phyloP scores from a whole-genome alignment of 2,113 vertebrate species.

The Empidonax traillii region DNA sequence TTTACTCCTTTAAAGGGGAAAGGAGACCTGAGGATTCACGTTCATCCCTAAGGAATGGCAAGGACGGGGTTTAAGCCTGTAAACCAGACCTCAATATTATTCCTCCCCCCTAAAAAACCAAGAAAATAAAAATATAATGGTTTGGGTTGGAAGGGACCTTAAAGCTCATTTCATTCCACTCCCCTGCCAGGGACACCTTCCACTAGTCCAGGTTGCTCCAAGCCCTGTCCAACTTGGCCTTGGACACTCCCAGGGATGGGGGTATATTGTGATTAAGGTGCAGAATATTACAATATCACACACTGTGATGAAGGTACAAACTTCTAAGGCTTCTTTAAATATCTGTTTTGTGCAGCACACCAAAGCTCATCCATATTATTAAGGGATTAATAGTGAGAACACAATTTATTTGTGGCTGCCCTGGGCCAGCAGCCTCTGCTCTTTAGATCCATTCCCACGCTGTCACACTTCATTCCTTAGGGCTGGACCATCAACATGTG shows the following conservation, averaged over 20 bases:
- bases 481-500: neutral
- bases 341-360: neutral
- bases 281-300: neutral
- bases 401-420: neutral
- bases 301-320: neutral
- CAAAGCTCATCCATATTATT: neutral
- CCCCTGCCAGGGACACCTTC: too few species aligned
- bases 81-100: neutral
- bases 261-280: neutral
- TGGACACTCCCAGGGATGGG: neutral
- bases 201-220: neutral
- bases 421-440: neutral
- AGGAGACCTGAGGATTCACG: neutral
- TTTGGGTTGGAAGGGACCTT: neutral
- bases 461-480: neutral
- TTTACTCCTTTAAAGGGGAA: neutral
- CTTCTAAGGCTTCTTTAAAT: neutral
- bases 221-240: neutral
- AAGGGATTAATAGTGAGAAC: neutral
- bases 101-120: accelerated
- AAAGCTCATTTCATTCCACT: neutral
- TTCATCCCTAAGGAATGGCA: neutral
- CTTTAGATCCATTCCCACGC: neutral
- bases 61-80: neutral
- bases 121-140: neutral